Base-by-base conservation (phyloP, 2,797 vertebrate genomes). In the Agapornis canus region DNA sequence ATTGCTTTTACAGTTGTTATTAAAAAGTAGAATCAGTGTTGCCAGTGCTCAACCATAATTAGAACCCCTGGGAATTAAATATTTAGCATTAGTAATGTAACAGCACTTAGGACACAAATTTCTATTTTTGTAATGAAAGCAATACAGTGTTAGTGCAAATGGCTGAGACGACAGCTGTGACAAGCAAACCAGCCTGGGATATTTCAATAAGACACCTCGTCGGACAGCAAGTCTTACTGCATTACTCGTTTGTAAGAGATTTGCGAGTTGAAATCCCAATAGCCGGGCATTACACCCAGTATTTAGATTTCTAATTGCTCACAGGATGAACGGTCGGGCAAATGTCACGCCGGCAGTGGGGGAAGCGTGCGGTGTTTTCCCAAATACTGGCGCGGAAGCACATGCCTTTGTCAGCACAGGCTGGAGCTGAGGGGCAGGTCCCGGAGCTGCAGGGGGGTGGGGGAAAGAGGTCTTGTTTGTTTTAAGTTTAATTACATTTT, bases 1-100 rank as follows among this genome's bases (percentile, higher is more conserved):
- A 99, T 99, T 99, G 99, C 99, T 99, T 99, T 99, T 99, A 99
- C 99, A 99, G 99, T 99, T 99, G 99, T 99, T 99, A 99, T 99
- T 98, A 98, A 98, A 98, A 99, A 99, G 98, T 98, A 98, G 99
- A 99, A 99, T 99, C 98, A 97, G 95, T 99, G 99, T 99, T 99
- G 99, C 99, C 99, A 99, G 98, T 98, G 98, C 98, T 99, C 98
- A 98, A 98, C 99, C 99, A 98, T 99, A 99, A 99, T 99, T 99
- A 99, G 99, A 98, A 99, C 99, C 98, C 98, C 7, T 1, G 99
- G 99, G 99, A 99, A 99, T 99, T 98, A 99, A 99, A 99, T 99
- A 99, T 99, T 99, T 99, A 99, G 99, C 99, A 99, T 99, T 99
- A 99, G 99, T 99, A 98, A 98, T 99, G 99, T 99, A 99, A 98